Evolutionary conservation across 2,888 invertebrate species (phyloP).

Genomic region (Phlogophora meticulosa): DNA sequence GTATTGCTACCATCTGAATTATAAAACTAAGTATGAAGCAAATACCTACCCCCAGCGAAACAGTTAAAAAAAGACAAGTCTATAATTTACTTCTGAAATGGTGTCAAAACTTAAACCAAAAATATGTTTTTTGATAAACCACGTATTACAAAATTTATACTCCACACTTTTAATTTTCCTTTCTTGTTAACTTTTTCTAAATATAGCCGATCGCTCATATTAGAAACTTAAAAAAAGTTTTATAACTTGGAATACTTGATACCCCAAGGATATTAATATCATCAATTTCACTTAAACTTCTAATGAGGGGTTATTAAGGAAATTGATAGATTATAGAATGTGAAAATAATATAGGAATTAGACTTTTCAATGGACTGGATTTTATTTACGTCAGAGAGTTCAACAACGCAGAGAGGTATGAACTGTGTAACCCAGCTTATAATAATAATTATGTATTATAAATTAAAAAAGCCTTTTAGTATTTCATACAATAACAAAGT

Average conservation of each 20-base stretch:
- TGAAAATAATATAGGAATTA: background rate
- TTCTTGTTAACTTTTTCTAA: slow-evolving; percentile 45
- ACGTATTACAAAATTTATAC: slow-evolving; percentile 11
- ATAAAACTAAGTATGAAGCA: too few species aligned
- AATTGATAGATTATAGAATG: slow-evolving; percentile 21
- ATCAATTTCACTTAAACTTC: slow-evolving; percentile 77
- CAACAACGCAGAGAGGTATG: too few species aligned
- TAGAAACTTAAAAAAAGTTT: slow-evolving; percentile 60
- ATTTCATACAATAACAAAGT: too few species aligned
- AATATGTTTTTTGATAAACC: background rate
- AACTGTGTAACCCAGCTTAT: too few species aligned
- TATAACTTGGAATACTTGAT: slow-evolving; percentile 64
- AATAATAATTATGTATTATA: too few species aligned
- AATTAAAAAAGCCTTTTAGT: too few species aligned
- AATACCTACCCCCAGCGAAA: background rate
- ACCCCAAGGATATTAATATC: slow-evolving; percentile 65
- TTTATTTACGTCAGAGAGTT: too few species aligned
- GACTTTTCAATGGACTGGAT: too few species aligned
- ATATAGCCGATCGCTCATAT: slow-evolving; percentile 74
- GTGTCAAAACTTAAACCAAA: slow-evolving; percentile 38
- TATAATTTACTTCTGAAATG: slow-evolving; percentile 6
- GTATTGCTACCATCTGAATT: too few species aligned
- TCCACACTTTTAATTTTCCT: slow-evolving; percentile 44
- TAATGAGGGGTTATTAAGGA: slow-evolving; percentile 47
- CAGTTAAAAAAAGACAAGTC: background rate